Evolutionary conservation across 1,140 invertebrate species (phyloP), one percentile per base, ranked within the genome.

Genomic region (Diuraphis noxia): DNA sequence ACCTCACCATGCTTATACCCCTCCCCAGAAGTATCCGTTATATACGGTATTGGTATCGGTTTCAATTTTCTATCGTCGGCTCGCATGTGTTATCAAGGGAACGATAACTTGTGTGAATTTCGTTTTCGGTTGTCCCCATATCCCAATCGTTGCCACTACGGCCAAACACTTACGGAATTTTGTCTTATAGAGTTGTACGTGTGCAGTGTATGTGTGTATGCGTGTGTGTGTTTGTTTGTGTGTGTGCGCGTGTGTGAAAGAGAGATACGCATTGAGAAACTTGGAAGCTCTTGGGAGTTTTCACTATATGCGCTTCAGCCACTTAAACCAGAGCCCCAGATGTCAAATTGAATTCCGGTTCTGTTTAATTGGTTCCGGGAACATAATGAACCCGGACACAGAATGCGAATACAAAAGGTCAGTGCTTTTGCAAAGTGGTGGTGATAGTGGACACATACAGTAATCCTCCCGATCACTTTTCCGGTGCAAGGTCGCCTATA

Each of bases 61-160:
- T 90, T 90, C 88, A 79, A 90, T 90, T 90, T 90, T 90, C 88
- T 46, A 79, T 90, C 88, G 30, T 23, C 52, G 19, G 43, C 34
- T 52, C 43, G 36, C 85, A 13, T 23, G 49, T 38, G 40, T 25
- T 79, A 79, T 46, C 88, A 30, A 36, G 88, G 88, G 88, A 90
- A 79, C 88, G 88, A 90, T 90, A 90, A 90, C 63, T 90, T 46
- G 88, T 79, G 38, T 34, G 88, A 72, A 88, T 88, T 88, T 34
- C n/a, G 52, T 79, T 72, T 72, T 72, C 41, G n/a, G 23, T 43
- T 90, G 72, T 79, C 88, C 88, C 46, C n/a, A 77, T 38, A 81
- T 82, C 41, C 30, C 86, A 25, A 88, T 34, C 43, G 49, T 21
- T 25, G 34, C n/a, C 82, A 46, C 30, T 43, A 30, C 81, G 4